Base-by-base conservation (phyloP, 23 tunicate species). In the Clavelina lepadiformis region DNA sequence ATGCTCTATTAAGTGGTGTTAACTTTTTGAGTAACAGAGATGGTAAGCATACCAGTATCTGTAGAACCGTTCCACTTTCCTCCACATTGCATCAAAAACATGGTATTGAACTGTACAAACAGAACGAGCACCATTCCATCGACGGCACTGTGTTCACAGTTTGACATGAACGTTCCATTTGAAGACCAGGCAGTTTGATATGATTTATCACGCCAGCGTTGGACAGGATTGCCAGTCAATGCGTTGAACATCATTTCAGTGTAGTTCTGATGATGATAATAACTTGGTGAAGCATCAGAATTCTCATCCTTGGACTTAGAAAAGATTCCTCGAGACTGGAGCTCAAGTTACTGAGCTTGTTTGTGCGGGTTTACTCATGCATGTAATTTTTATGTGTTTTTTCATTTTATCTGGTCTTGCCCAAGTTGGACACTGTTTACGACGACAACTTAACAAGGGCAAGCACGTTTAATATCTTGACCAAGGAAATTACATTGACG, bases 121-220 rank as follows among this genome's bases (percentile, higher is more conserved):
- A 73, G 22, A 8, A 78, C 80, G 72, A 71, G 58, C 2, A 77
- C 80, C 95, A 86, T 86, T 7, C 95, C 95, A 66, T 86, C 95
- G 1, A 77, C 22, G 26, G 85, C 71, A 28, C 76, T 63, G 63
- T 86, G 95, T 38, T 78, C 85, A 33, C 65, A 54, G 27, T 38
- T 34, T 35, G 50, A 28, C 0, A 63, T 45, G 38, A 58, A 53
- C 7, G 61, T 52, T 15, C 84, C 80, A 65, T 77, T 86, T 21
- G n/a, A 58, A 2, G 69, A 19, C 73, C 95, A 86, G 19, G 71
- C 23, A 0, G 52, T 46, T 38, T 78, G 72, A 24, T 51, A 61
- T 4, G 77, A 70, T 57, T 86, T 86, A 56, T 86, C 95, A 23
- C 77, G 31, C 95, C 95, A 86, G 21, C 95, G 63, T 0, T 63